A percentile compares a stretch with the other conserved stretches of the same genome.
Conservation (phyloP, 2,113 vertebrate species). For the Bujurquina vittata region DNA sequence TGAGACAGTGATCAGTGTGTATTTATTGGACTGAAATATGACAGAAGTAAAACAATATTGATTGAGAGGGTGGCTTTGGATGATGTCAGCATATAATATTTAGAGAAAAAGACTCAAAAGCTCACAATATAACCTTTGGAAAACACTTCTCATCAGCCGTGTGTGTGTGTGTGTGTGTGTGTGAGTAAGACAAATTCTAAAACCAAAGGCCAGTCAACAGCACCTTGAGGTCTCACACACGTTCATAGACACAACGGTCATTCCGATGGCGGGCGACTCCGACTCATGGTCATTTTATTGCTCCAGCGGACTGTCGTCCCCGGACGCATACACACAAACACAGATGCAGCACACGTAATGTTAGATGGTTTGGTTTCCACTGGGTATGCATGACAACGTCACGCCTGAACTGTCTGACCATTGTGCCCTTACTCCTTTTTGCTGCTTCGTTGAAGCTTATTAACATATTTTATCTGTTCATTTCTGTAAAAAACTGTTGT, state of each 20-base stretch:
- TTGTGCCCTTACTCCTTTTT: not conserved
- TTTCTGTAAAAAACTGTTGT: not conserved
- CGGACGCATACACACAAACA: not conserved
- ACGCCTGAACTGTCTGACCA: not conserved
- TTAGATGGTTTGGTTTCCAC: not conserved
- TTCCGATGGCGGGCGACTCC: not conserved
- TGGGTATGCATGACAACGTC: not conserved
- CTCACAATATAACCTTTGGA: not conserved
- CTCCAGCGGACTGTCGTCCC: not conserved
- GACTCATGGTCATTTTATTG: conserved; percentile 18
- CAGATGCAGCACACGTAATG: not conserved
- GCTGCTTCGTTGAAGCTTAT: not conserved
- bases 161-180: conserved; percentile 1
- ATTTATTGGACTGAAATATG: not conserved
- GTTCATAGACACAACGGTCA: not conserved
- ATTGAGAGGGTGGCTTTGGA: not conserved
- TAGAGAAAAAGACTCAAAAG: not conserved
- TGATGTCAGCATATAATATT: conserved; percentile 4
- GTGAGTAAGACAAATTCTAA: not conserved
- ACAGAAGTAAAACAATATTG: not conserved
- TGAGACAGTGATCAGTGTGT: not conserved
- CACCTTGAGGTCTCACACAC: not conserved
- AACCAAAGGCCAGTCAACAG: not conserved
- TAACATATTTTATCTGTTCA: not conserved
- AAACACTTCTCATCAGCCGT: not conserved